Percentiles rank a stretch among this genome's conserved stretches.
These are phyloP conservation scores for Drosophila birchii DNA, from an alignment of 2,888 invertebrate species.

Conservation along the genomic window DNA sequence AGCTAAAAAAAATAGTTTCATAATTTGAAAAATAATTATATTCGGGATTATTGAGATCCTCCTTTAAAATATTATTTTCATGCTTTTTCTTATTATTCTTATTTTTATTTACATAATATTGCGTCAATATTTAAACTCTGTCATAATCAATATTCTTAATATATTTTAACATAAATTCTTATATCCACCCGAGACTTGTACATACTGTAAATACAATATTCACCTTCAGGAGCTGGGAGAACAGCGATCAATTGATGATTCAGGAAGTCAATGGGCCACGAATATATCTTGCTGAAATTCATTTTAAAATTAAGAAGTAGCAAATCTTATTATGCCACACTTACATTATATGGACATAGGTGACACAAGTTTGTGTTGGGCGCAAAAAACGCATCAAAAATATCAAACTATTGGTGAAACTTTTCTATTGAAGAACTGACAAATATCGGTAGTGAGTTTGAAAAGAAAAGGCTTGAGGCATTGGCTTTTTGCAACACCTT, in stretches of 20 bases:
- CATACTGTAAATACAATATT: not conserved
- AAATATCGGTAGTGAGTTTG: not conserved
- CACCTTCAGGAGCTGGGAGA: slow-evolving; percentile 7
- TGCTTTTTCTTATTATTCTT: too few species aligned
- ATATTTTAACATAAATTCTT: not conserved
- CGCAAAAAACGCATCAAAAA: slow-evolving; percentile 2
- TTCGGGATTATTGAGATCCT: too few species aligned
- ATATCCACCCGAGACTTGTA: slow-evolving; percentile 6
- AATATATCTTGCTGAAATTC: slow-evolving; percentile 5
- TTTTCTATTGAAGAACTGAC: slow-evolving; percentile 7
- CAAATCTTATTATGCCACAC: not conserved
- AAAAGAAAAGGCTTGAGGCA: slow-evolving; percentile 17
- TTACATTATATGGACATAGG: slow-evolving; percentile 15
- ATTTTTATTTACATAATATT: too few species aligned
- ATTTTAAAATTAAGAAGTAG: not conserved
- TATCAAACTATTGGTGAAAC: not conserved
- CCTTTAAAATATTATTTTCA: too few species aligned
- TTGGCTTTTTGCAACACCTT: not conserved
- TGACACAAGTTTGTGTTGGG: slow-evolving; percentile 4
- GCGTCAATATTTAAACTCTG: too few species aligned
- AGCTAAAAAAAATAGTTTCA: too few species aligned
- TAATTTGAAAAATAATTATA: too few species aligned
- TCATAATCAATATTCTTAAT: too few species aligned
- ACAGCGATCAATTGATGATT: not conserved
- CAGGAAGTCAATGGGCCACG: not conserved